These are phyloP conservation scores for Caerostris extrusa DNA, from an alignment of 1,140 invertebrate genomes.

Conservation along the genomic window DNA sequence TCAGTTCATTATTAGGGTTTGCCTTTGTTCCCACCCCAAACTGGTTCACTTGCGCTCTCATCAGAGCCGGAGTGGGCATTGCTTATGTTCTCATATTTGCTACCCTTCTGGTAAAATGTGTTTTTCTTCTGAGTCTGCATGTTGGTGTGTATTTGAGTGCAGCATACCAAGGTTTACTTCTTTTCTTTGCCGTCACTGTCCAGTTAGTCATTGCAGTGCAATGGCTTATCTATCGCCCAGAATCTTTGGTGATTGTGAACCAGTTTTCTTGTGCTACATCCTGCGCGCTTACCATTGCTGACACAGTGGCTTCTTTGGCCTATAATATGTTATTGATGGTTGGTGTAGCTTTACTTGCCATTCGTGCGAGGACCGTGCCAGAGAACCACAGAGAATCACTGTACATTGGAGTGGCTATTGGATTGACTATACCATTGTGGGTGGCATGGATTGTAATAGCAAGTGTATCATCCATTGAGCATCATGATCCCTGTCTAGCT, in stretches of 20 bases:
- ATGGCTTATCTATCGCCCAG: conserved; percentile 78
- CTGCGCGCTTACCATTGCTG: conserved; percentile 80
- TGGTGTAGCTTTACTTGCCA: conserved; percentile 90
- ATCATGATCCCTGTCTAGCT: conserved; percentile 92
- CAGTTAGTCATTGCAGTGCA: conserved; percentile 89
- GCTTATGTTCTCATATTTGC: conserved; percentile 94
- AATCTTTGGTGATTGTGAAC: conserved; percentile 66
- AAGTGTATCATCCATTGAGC: conserved; percentile 84
- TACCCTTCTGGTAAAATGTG: conserved; percentile 95
- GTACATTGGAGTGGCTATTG: conserved; percentile 93
- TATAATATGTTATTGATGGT: conserved; percentile 92
- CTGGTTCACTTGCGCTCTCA: conserved; percentile 89
- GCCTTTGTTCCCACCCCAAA: conserved; percentile 89
- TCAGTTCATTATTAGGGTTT: conserved; percentile 90
- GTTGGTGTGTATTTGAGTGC: conserved; percentile 95
- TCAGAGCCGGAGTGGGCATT: conserved; percentile 91
- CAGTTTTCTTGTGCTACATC: conserved; percentile 43
- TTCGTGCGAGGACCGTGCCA: conserved; percentile 89
- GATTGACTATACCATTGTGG: conserved; percentile 92
- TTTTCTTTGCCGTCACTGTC: conserved; percentile 89
- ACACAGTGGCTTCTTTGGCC: conserved; percentile 89
- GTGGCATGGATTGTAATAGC: conserved; percentile 89
- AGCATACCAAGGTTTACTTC: conserved; percentile 91
- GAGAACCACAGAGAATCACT: conserved; percentile 95
- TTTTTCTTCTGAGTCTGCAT: conserved; percentile 94